These are phyloP conservation scores for Cygnus buccinator DNA, from an alignment of 2,113 vertebrate genomes.

Conservation along the genomic window DNA sequence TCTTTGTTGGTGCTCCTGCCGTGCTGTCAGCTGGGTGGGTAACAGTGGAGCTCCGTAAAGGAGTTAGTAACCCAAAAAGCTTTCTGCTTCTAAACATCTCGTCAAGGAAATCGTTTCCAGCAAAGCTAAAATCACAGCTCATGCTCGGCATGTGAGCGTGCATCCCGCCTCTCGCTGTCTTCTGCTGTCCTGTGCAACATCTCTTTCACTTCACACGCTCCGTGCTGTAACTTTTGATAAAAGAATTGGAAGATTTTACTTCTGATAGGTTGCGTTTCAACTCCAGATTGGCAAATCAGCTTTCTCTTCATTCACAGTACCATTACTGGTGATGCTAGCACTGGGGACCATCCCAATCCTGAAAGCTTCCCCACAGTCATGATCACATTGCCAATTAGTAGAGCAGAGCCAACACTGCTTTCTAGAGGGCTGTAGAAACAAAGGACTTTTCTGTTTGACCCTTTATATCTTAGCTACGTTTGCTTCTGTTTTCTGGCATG, in stretches of 20 bases:
- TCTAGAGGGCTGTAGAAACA: neutral
- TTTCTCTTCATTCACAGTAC: neutral
- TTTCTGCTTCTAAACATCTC: neutral
- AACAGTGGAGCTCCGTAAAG: neutral
- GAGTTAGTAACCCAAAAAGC: too few relatives aligned
- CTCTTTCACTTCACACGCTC: rapidly evolving
- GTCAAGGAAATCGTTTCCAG: neutral
- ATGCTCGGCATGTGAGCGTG: rapidly evolving
- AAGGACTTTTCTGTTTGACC: neutral
- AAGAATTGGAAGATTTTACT: neutral
- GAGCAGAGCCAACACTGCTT: neutral
- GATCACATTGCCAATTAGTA: neutral
- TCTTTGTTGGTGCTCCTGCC: too few relatives aligned
- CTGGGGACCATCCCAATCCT: neutral
- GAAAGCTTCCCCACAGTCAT: neutral
- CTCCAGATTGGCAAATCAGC: neutral
- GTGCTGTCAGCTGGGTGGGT: neutral
- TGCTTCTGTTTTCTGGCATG: neutral
- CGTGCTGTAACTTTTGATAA: neutral
- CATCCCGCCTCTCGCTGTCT: neutral
- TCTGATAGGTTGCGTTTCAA: neutral
- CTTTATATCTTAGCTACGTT: neutral
- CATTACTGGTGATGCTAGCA: neutral
- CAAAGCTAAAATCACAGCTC: neutral
- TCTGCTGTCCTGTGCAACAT: rapidly evolving